Base-by-base conservation (phyloP, 2,888 invertebrate species). In the Calephelis perditalis region DNA sequence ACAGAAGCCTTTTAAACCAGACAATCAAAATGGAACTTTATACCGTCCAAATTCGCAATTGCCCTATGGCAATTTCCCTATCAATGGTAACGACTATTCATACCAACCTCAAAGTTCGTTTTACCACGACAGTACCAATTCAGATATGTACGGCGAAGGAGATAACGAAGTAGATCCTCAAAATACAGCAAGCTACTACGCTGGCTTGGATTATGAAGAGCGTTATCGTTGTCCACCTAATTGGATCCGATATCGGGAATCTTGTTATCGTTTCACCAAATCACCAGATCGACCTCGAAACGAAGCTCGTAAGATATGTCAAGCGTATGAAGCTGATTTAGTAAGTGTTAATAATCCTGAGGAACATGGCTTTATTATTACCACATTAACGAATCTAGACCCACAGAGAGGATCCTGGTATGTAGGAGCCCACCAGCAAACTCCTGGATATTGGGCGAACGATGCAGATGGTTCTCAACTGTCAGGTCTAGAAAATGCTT, bases 241-340 rank as follows among this genome's bases (percentile, higher is more conserved):
- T 78, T 98, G 98, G 98, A 84, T 95, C n/a, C 92, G 93, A 43
- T 96, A 92, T 75, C 93, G 94, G 67, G 94, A 95, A 64, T 94
- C 95, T 0, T 99, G 98, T 81, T 98, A 97, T 79, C 94, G 96
- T 58, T 98, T 98, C 75, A 96, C 96, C 4, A 95, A 96, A 73
- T 97, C 97, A 6, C 98, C 98, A 0, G 92, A 94, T 70, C 95
- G 94, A 61, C 94, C 93, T 52, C 93, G 95, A 74, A 94, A 93
- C 70, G 97, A 97, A 71, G 97, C 98, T 0, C 92, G 95, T 69
- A 93, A 93, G 73, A 95, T 96, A 70, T 98, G 98, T 77, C 94
- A 95, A 89, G 95, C 96, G 0, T 95, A 94, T 72, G 95, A 95
- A 73, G 94, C 96, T 2, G 96, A 97, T 76, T 85, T 98, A 59